These are phyloP conservation scores for Notodonta ziczac DNA, from an alignment of 2,888 invertebrate species.

Conservation along the genomic window DNA sequence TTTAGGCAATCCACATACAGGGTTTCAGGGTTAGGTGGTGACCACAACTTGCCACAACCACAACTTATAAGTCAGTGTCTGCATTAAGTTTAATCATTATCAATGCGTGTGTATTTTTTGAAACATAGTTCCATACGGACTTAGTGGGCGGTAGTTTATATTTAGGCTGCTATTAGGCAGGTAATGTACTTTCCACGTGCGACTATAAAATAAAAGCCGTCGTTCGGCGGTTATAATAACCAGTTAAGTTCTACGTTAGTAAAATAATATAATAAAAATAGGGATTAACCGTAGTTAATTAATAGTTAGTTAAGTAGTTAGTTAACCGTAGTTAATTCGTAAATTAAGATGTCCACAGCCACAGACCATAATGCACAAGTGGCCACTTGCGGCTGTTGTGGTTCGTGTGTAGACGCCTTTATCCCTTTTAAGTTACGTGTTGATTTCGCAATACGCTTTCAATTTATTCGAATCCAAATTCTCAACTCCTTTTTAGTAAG, in stretches of 20 bases:
- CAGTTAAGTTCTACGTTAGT: too few species aligned
- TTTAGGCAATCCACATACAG: constrained; percentile 7
- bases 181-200: not conserved
- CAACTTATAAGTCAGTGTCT: too few species aligned
- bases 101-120: not conserved
- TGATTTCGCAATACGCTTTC: constrained; percentile 43
- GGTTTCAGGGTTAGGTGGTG: not conserved
- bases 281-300: too few species aligned
- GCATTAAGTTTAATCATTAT: too few species aligned
- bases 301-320: too few species aligned
- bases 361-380: not conserved
- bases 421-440: constrained; percentile 20
- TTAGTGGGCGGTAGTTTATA: not conserved
- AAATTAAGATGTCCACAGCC: too few species aligned
- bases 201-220: not conserved
- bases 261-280: too few species aligned
- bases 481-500: constrained; percentile 22
- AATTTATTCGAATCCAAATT: constrained; percentile 49
- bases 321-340: too few species aligned
- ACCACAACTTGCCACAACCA: not conserved
- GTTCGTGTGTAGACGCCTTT: not conserved
- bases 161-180: not conserved
- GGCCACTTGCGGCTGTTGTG: not conserved
- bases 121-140: not conserved
- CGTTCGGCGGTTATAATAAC: not conserved